Evolutionary conservation across 2,797 vertebrate genomes (phyloP), one percentile per base, ranked within the genome.

Genomic region (Apodemus agrarius): DNA sequence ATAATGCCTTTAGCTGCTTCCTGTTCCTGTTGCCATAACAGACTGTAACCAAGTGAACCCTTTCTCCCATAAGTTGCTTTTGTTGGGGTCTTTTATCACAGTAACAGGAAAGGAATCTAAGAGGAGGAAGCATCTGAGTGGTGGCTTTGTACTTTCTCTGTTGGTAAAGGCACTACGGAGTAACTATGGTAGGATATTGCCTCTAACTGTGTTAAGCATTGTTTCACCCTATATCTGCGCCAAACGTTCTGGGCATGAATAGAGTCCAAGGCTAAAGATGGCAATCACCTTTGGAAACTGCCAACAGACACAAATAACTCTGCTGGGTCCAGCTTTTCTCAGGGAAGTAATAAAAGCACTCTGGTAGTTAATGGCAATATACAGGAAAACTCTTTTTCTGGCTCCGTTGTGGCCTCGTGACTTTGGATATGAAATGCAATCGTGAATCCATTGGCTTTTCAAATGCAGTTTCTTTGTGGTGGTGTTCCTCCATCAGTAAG

Each of bases 321-420:
- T 85, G 52, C 72, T 61, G 91, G 57, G 93, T 92, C 94, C 95
- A 95, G 75, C 80, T 97, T 95, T 95, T 89, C 94, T 96, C 80
- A 85, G 97, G 96, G 97, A 97, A 97, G 95, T 95, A 95, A 96
- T 97, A 96, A 96, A 97, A 89, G 90, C 85, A 65, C 83, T 83
- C 95, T 89, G 37, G 83, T 91, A 92, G 95, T 90, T 65, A 74
- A 86, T 84, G 94, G 86, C 90, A 92, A 59, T 14, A 29, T 21
- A 37, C 90, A n/a, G 16, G 22, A 84, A 57, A 76, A 24, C 69
- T 72, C 92, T 83, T 74, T 67, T 40, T 93, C 90, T 80, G 92
- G 82, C 93, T 83, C 65, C 82, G 31, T 96, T 78, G 3, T 69
- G 72, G 95, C 59, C 93, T 89, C 81, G 93, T 95, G 92, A 89